Evolutionary conservation across 2,888 invertebrate species (phyloP).

Genomic region (Lordiphosa andalusiaca): DNA sequence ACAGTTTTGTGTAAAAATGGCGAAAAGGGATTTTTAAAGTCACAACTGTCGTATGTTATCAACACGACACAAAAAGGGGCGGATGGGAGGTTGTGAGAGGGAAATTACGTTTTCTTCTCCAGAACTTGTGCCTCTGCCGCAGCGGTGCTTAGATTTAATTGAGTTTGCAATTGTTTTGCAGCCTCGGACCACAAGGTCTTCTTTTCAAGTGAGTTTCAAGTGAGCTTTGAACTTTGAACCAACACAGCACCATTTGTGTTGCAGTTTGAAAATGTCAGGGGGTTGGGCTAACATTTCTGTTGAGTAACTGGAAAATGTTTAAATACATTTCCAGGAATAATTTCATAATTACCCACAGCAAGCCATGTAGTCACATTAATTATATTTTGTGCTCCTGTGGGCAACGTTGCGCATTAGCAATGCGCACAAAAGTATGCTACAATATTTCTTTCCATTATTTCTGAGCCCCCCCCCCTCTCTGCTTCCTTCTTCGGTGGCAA

Average conservation of each 20-base stretch:
- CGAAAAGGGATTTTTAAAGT: conserved; percentile 71
- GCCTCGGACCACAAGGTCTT: conserved; percentile 33
- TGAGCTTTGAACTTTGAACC: conserved; percentile 39
- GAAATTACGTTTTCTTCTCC: conserved; percentile 22
- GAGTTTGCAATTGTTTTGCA: conserved; percentile 74
- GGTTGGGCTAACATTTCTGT: no score
- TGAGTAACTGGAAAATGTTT: no score
- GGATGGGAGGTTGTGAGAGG: neutral
- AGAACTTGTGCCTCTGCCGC: conserved; percentile 54
- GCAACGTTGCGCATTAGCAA: conserved; percentile 40
- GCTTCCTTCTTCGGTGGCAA: conserved; percentile 31
- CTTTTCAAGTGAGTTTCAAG: conserved; percentile 43
- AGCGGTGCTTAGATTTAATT: conserved; percentile 71
- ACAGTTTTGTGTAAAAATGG: conserved; percentile 70
- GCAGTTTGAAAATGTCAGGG: no score
- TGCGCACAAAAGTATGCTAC: conserved; percentile 47
- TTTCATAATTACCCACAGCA: no score
- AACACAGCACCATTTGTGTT: conserved; percentile 23
- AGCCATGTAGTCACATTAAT: conserved; percentile 45
- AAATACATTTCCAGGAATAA: no score
- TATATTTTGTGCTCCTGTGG: conserved; percentile 27
- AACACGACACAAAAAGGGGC: conserved; percentile 29
- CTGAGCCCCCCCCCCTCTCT: conserved; percentile 2
- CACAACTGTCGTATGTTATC: conserved; percentile 73
- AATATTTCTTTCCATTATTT: conserved; percentile 16